phyloP scores from a whole-genome alignment of 2,888 invertebrate genomes.

The Syrphus vitripennis region DNA sequence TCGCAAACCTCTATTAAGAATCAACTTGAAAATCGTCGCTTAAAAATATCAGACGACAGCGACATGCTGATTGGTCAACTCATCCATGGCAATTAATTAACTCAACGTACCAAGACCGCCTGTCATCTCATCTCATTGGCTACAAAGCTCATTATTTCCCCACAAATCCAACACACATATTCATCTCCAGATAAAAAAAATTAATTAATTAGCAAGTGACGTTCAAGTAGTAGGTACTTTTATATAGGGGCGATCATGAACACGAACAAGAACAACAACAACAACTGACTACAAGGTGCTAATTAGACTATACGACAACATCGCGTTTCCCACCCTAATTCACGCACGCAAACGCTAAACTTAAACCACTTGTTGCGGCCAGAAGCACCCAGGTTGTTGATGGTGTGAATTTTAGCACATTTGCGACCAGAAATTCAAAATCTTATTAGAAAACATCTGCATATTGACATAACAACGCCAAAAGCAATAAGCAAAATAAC shows the following conservation, averaged over 20 bases:
- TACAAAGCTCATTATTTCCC: conserved; percentile 21
- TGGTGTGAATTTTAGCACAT: conserved; percentile 72
- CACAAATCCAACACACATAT: conserved; percentile 10
- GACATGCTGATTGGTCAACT: conserved; percentile 53
- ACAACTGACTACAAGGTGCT: conserved; percentile 65
- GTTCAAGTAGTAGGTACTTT: conserved; percentile 32
- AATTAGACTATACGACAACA: conserved; percentile 38
- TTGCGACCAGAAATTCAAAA: conserved; percentile 46
- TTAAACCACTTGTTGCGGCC: conserved; percentile 19
- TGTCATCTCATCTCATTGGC: conserved; percentile 60
- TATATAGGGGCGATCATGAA: conserved; percentile 31
- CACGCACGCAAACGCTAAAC: conserved; percentile 15
- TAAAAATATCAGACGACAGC: conserved; percentile 8
- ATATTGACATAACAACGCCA: conserved; percentile 42
- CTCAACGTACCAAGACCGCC: conserved; percentile 48
- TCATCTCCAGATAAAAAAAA: conserved; percentile 12
- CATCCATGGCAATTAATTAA: conserved; percentile 50
- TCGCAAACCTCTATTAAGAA: background rate
- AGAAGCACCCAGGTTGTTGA: conserved; percentile 34
- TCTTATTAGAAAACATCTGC: conserved; percentile 51
- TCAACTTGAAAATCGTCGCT: background rate
- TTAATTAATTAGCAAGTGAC: conserved; percentile 61
- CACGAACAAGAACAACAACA: conserved; percentile 28
- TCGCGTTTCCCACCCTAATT: conserved; percentile 69
- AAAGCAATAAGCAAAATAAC: conserved; percentile 16